phyloP scores from a whole-genome alignment of 2,113 vertebrate species.

The Cairina moschata region DNA sequence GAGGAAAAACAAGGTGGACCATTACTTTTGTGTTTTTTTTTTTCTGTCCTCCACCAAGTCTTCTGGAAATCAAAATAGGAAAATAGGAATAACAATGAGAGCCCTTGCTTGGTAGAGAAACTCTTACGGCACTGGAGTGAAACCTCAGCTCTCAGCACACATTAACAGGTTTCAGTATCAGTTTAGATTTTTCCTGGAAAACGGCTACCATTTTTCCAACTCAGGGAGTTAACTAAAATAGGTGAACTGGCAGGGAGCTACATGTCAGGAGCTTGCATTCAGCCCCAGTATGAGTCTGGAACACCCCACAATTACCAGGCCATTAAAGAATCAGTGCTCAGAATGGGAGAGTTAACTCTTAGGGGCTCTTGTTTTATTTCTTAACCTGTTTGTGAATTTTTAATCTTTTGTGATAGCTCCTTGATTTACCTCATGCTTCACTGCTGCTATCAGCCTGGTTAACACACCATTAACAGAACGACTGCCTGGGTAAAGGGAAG shows the following conservation, averaged over 20 bases:
- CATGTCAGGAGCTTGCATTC: not conserved
- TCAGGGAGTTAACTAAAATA: not conserved
- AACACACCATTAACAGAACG: not conserved
- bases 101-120: not conserved
- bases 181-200: not conserved
- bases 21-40: not conserved
- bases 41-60: not conserved
- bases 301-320: not conserved
- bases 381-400: not conserved
- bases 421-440: not conserved
- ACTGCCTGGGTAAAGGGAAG: not conserved
- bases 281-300: not conserved
- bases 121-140: not conserved
- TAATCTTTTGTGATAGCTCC: not conserved
- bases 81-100: not conserved
- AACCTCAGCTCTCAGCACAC: not conserved
- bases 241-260: not conserved
- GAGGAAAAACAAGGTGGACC: not conserved
- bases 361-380: not conserved
- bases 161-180: not conserved
- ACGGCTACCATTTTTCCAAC: not conserved
- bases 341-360: not conserved
- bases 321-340: not conserved
- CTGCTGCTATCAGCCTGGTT: not conserved
- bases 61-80: not conserved